Percentiles rank a stretch among this genome's conserved stretches.
These are phyloP conservation scores for Callipepla californica DNA, from an alignment of 2,113 vertebrate species.

Conservation along the genomic window DNA sequence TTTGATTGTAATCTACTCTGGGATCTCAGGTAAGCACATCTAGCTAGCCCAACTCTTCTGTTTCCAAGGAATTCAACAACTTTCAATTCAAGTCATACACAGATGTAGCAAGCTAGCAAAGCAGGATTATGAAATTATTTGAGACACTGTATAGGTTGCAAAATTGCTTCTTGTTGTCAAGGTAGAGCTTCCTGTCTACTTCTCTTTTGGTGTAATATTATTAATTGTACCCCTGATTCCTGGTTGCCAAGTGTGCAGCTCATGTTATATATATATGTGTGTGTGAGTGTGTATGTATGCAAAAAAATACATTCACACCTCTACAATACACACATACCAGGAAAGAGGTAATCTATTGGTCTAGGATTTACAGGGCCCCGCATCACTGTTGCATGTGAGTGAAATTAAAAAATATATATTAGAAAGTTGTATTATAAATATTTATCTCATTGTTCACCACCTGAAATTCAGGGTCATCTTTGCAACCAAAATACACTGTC, in stretches of 20 bases:
- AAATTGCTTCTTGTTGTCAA: conserved; percentile 52
- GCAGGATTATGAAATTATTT: conserved; percentile 53
- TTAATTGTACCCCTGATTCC: conserved; percentile 55
- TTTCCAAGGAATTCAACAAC: conserved; percentile 32
- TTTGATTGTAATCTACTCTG: conserved; percentile 57
- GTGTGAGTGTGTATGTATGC: conserved; percentile 43
- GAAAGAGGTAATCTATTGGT: conserved; percentile 16
- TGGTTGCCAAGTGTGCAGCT: conserved; percentile 64
- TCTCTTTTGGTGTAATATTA: conserved; percentile 52
- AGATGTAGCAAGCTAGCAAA: conserved; percentile 23
- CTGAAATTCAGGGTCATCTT: conserved; percentile 13
- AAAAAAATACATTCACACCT: conserved; percentile 14
- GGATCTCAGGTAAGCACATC: conserved; percentile 69
- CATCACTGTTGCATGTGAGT: background rate
- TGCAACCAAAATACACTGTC: background rate
- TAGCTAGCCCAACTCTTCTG: conserved; percentile 24
- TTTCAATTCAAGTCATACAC: conserved; percentile 8
- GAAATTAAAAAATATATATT: background rate
- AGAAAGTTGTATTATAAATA: background rate
- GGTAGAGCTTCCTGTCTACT: conserved; percentile 57
- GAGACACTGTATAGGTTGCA: conserved; percentile 26
- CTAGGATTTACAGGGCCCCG: background rate
- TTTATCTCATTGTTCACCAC: background rate
- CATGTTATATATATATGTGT: conserved; percentile 47
- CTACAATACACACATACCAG: conserved; percentile 10